A percentile compares a stretch with the other conserved stretches of the same genome.
These are phyloP conservation scores for Microplitis manilae DNA, from an alignment of 2,888 invertebrate genomes.

Conservation along the genomic window DNA sequence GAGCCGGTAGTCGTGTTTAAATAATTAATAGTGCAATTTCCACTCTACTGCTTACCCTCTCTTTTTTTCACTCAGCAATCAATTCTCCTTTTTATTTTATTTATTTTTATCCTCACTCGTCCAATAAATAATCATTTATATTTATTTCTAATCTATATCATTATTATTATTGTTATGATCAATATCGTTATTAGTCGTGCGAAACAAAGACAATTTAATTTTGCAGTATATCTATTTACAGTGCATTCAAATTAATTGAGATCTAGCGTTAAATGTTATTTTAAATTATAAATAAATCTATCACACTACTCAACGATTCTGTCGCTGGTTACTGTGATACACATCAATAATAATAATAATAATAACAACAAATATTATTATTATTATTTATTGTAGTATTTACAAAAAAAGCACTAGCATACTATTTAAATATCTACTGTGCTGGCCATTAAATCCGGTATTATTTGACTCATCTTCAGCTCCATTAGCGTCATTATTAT, in stretches of 20 bases:
- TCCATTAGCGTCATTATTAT: slow-evolving; percentile 61
- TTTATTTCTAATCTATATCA: slow-evolving; percentile 2
- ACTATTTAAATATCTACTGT: slow-evolving; percentile 66
- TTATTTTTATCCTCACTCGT: not conserved
- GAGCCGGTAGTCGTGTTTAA: slow-evolving; percentile 55
- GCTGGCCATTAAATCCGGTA: slow-evolving; percentile 18
- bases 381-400: slow-evolving; percentile 54
- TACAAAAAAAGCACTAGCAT: slow-evolving; percentile 68
- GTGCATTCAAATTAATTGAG: slow-evolving; percentile 27
- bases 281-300: not conserved
- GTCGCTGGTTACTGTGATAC: not conserved
- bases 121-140: not conserved
- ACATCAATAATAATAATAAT: slow-evolving; percentile 9
- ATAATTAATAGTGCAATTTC: slow-evolving; percentile 42
- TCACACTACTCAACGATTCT: not conserved
- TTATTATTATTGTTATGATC: not conserved
- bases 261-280: slow-evolving; percentile 25
- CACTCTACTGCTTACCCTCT: slow-evolving; percentile 30
- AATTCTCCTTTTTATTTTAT: slow-evolving; percentile 33
- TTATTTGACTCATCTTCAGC: slow-evolving; percentile 54
- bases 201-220: slow-evolving; percentile 41
- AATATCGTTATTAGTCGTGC: slow-evolving; percentile 40
- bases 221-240: slow-evolving; percentile 48
- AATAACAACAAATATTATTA: not conserved
- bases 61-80: slow-evolving; percentile 4